A percentile compares a stretch with the other conserved stretches of the same genome.
Evolutionary conservation across 2,113 vertebrate genomes (phyloP).

Genomic region (Tretioscincus oriximinensis): DNA sequence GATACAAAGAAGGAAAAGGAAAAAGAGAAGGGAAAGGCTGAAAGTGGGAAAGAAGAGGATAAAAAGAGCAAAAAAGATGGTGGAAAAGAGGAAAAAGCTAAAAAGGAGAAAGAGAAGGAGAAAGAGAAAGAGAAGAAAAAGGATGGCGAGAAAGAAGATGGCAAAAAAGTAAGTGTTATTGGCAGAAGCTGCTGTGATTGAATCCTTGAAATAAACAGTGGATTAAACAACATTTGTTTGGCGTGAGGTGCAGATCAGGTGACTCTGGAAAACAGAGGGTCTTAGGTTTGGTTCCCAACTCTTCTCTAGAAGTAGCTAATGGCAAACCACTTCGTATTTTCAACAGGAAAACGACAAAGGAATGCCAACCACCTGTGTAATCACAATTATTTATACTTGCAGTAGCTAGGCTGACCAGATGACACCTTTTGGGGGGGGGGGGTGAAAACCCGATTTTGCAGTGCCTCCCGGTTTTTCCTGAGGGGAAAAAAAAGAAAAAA

Average conservation of each 20-base stretch:
- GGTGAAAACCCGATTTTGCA: no score
- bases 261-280: no score
- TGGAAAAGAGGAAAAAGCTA: constrained; percentile 78
- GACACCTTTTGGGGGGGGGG: no score
- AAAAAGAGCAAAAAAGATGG: constrained; percentile 84
- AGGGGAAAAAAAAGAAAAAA: no score
- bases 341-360: no score
- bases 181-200: not conserved
- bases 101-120: constrained; percentile 80
- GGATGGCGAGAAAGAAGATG: constrained; percentile 86
- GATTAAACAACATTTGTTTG: not conserved
- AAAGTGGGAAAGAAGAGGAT: constrained; percentile 87
- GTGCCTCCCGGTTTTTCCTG: no score
- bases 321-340: no score
- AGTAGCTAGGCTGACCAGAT: no score
- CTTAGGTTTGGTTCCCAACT: no score
- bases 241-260: not conserved
- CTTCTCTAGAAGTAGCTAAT: no score
- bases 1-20: constrained; percentile 88
- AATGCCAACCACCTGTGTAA: no score
- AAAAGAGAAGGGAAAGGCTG: constrained; percentile 75
- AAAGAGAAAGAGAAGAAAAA: constrained; percentile 80
- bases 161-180: constrained; percentile 80
- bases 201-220: not conserved
- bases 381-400: no score